Evolutionary conservation across 2,888 invertebrate species (phyloP).

Genomic region (Galerucella pusilla): DNA sequence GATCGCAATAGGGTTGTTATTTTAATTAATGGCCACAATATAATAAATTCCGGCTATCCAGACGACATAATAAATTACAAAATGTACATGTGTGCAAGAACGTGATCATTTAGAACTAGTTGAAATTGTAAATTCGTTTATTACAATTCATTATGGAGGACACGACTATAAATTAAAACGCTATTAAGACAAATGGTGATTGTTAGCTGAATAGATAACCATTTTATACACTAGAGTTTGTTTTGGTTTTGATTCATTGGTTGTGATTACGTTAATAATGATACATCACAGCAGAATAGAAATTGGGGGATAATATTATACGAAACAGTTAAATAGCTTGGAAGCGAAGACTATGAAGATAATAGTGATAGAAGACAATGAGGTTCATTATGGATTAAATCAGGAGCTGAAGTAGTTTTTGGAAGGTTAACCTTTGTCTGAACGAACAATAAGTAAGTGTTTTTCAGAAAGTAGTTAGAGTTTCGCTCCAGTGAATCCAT

Average conservation of each 20-base stretch:
- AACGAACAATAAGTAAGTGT: too few relatives aligned
- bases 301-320: too few relatives aligned
- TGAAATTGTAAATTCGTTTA: slow-evolving; percentile 8
- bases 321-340: too few relatives aligned
- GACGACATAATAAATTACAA: neutral
- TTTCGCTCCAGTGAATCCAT: too few relatives aligned
- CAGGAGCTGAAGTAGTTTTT: too few relatives aligned
- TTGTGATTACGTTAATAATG: too few relatives aligned
- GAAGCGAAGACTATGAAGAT: too few relatives aligned
- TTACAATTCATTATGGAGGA: neutral
- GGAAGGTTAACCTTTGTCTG: too few relatives aligned
- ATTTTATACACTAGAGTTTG: neutral
- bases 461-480: too few relatives aligned
- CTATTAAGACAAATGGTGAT: neutral
- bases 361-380: too few relatives aligned
- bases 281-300: too few relatives aligned
- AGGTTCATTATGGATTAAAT: too few relatives aligned
- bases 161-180: neutral
- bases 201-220: neutral
- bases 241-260: neutral
- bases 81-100: neutral
- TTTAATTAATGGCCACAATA: slow-evolving; percentile 1
- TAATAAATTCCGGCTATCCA: neutral
- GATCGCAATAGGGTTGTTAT: slow-evolving; percentile 1
- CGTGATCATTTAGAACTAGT: slow-evolving; percentile 3